Percentiles rank a stretch among this genome's conserved stretches.
Evolutionary conservation across 2,888 invertebrate species (phyloP).

Genomic region (Sarcophaga caerulescens): DNA sequence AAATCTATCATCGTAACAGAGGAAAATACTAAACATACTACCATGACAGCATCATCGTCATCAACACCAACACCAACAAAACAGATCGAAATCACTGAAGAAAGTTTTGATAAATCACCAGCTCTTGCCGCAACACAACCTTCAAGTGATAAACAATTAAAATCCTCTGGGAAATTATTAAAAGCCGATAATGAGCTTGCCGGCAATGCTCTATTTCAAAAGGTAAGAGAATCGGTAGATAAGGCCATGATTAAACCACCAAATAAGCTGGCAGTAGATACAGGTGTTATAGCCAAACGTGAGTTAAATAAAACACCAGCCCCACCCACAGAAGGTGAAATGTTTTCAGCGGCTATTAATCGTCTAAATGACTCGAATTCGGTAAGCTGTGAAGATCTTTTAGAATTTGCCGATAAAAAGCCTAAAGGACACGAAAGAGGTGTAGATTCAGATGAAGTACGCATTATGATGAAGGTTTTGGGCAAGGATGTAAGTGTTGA

Average conservation of each 20-base stretch:
- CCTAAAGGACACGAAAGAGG: conserved; percentile 92
- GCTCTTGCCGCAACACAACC: neutral
- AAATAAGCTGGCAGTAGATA: neutral
- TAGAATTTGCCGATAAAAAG: conserved; percentile 93
- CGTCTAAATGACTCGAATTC: conserved; percentile 85
- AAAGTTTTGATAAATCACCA: conserved; percentile 55
- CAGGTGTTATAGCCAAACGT: conserved; percentile 7
- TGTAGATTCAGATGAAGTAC: conserved; percentile 94
- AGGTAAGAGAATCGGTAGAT: conserved; percentile 80
- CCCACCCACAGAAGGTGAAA: conserved; percentile 73
- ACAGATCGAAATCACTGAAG: conserved; percentile 55
- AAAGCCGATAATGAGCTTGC: conserved; percentile 77
- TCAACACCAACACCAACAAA: neutral
- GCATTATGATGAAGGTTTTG: conserved; percentile 94
- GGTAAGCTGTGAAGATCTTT: conserved; percentile 94
- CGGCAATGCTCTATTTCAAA: conserved; percentile 80
- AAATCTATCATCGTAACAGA: conserved; percentile 13
- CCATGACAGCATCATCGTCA: no score
- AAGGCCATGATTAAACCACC: conserved; percentile 74
- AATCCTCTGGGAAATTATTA: neutral
- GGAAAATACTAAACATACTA: conserved; percentile 20
- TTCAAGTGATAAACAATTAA: conserved; percentile 20
- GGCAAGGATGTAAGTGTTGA: conserved; percentile 85
- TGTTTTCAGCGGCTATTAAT: conserved; percentile 74
- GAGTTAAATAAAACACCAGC: conserved; percentile 49